Percentiles rank a stretch among this genome's conserved stretches.
Conservation (phyloP, 2,113 vertebrate species). For the Microtus ochrogaster region DNA sequence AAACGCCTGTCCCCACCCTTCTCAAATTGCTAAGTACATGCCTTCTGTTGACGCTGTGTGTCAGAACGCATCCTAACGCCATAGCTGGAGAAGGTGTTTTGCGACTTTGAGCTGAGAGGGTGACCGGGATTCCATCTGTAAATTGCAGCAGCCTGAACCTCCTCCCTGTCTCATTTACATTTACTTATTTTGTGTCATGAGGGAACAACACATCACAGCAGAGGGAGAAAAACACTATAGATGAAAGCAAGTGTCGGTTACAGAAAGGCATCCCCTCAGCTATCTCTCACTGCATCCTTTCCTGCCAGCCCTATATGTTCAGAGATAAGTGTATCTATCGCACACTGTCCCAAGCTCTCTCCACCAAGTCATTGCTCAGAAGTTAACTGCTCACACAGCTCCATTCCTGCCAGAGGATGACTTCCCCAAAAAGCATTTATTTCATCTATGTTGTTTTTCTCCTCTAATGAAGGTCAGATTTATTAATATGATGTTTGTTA, state of each 20-base stretch:
- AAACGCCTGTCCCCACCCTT: neutral
- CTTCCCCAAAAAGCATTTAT: neutral
- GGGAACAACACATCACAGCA: neutral
- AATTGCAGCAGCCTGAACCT: neutral
- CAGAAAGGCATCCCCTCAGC: neutral
- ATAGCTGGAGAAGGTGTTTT: conserved; percentile 13
- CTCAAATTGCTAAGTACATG: neutral
- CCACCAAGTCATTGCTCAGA: no score
- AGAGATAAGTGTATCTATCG: neutral
- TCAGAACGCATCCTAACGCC: neutral
- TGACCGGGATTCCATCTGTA: neutral
- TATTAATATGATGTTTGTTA: neutral
- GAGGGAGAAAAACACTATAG: neutral
- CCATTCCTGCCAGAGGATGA: no score
- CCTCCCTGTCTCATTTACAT: neutral
- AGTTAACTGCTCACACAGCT: neutral
- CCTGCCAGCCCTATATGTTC: neutral
- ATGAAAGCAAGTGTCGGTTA: neutral
- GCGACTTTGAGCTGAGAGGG: neutral
- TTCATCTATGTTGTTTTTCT: neutral
- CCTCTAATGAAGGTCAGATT: neutral
- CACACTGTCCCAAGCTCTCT: neutral
- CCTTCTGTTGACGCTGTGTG: neutral
- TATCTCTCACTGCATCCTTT: neutral
- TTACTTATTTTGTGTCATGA: no score